phyloP scores from a whole-genome alignment of 1,140 invertebrate genomes.

The Diachasma alloeum region DNA sequence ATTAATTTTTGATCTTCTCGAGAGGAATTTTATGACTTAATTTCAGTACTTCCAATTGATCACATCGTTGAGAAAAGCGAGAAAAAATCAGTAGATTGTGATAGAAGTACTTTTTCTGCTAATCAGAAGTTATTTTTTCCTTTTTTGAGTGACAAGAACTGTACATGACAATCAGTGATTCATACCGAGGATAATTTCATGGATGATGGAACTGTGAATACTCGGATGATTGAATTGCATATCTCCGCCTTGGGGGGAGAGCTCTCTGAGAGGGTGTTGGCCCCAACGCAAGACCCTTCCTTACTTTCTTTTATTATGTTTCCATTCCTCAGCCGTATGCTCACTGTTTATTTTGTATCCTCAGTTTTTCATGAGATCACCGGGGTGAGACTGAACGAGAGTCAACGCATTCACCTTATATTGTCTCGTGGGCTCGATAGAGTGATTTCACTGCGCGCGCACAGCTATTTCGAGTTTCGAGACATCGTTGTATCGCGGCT shows the following conservation, averaged over 20 bases:
- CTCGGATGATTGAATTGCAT: neutral
- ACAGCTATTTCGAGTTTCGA: conserved; percentile 61
- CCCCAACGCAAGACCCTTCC: neutral
- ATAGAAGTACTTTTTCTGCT: no score
- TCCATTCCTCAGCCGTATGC: neutral
- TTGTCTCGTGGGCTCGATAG: conserved; percentile 50
- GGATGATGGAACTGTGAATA: neutral
- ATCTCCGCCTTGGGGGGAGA: neutral
- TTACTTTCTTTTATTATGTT: neutral
- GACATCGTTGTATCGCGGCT: conserved; percentile 62
- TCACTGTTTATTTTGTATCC: neutral
- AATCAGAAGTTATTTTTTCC: no score
- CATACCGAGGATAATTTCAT: neutral
- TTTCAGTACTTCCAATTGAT: no score
- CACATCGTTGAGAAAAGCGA: no score
- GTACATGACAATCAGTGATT: neutral
- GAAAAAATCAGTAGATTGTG: no score
- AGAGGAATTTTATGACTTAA: no score
- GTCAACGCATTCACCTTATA: conserved; percentile 29
- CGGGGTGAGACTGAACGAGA: neutral
- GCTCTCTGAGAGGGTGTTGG: neutral
- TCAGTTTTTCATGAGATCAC: neutral
- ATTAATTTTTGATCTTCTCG: no score
- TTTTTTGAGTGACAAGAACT: neutral
- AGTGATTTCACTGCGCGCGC: conserved; percentile 52